Evolutionary conservation across 30 jellyfish, hydroid and myxozoan genomes (phyloP).

Genomic region (Cassiopea andromeda): DNA sequence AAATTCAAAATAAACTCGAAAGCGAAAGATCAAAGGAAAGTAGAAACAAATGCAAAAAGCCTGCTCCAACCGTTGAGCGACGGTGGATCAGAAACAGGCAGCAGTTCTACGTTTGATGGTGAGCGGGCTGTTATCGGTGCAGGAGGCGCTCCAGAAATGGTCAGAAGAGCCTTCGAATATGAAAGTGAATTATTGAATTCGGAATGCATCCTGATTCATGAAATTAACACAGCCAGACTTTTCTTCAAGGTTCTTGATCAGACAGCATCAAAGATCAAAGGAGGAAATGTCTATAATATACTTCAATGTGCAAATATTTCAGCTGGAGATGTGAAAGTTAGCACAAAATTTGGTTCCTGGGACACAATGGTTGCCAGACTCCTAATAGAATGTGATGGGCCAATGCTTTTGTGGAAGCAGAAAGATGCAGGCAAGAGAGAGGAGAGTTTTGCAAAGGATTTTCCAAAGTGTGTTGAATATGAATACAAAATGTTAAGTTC

Average conservation of each 20-base stretch:
- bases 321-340: constrained; percentile 96
- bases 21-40: not conserved
- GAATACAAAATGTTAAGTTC: constrained; percentile 56
- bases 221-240: constrained; percentile 58
- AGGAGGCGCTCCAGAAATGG: constrained; percentile 71
- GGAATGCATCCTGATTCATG: constrained; percentile 65
- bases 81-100: not conserved
- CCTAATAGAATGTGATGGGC: constrained; percentile 86
- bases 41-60: too few species aligned
- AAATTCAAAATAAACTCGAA: constrained; percentile 12
- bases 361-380: constrained; percentile 85
- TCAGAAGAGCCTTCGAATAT: constrained; percentile 21
- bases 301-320: constrained; percentile 90
- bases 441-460: not conserved
- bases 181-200: not conserved
- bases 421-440: not conserved
- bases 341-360: constrained; percentile 97
- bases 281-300: constrained; percentile 20
- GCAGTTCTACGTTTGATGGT: not conserved
- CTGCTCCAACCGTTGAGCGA: too few species aligned
- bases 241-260: constrained; percentile 80
- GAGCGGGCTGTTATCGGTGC: constrained; percentile 23
- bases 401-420: constrained; percentile 79
- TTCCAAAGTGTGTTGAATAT: not conserved
- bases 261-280: constrained; percentile 23